Evolutionary conservation across 1,140 invertebrate species (phyloP).

Genomic region (Drosophila eugracilis): DNA sequence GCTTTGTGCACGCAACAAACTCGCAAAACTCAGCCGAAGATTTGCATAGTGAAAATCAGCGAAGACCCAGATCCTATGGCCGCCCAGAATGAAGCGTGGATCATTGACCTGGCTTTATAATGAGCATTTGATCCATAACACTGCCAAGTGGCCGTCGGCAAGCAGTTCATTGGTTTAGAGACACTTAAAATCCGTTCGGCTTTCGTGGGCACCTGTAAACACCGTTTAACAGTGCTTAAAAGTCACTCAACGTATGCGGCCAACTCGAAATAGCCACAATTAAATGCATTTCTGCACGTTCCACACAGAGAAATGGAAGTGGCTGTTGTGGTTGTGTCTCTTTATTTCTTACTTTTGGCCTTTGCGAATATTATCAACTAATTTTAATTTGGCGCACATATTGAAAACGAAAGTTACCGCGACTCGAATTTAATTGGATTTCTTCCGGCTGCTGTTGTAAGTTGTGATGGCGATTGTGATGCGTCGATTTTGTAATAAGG

Average conservation of each 20-base stretch:
- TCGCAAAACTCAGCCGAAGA: conserved; percentile 7
- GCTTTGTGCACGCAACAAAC: conserved; percentile 39
- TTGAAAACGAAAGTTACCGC: conserved; percentile 79
- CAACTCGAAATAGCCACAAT: conserved; percentile 61
- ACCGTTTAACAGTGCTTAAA: conserved; percentile 57
- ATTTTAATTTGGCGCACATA: conserved; percentile 80
- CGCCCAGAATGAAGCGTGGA: conserved; percentile 15
- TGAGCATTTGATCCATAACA: conserved; percentile 9
- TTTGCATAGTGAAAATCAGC: conserved; percentile 3
- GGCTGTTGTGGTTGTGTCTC: no score
- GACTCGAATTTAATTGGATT: conserved; percentile 78
- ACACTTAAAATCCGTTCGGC: conserved; percentile 50
- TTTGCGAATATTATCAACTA: conserved; percentile 53
- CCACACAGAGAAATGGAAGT: conserved; percentile 38
- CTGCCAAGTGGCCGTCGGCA: neutral
- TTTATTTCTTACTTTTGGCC: conserved; percentile 29
- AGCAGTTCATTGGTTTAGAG: conserved; percentile 40
- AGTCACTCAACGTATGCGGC: conserved; percentile 65
- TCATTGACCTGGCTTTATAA: conserved; percentile 16
- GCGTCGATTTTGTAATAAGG: conserved; percentile 71
- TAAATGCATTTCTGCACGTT: conserved; percentile 80
- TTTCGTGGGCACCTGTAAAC: conserved; percentile 61
- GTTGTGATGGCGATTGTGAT: conserved; percentile 66
- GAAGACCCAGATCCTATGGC: neutral
- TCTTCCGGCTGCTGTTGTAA: conserved; percentile 44